A percentile compares a stretch with the other conserved stretches of the same genome.
Conservation (phyloP, 2,113 vertebrate species). For the Pungitius pungitius region DNA sequence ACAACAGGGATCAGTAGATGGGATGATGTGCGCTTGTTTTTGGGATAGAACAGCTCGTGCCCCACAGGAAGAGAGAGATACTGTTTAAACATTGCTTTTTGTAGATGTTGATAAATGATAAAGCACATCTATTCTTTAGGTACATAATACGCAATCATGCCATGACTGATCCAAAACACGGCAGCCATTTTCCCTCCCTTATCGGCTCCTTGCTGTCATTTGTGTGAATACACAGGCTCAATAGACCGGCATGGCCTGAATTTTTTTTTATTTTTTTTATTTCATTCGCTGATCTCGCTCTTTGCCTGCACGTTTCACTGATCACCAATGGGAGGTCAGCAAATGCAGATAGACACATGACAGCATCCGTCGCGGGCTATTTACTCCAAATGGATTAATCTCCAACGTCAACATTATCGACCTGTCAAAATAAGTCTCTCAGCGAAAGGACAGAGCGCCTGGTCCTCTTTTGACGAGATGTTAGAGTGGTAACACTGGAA, state of each 20-base stretch:
- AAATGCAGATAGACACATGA: conserved; percentile 25
- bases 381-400: conserved; percentile 40
- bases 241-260: conserved; percentile 18
- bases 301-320: conserved; percentile 45
- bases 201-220: conserved; percentile 52
- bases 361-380: conserved; percentile 32
- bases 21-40: conserved; percentile 9
- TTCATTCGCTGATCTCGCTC: conserved; percentile 42
- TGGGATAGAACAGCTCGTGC: conserved; percentile 22
- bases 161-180: conserved; percentile 45
- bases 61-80: conserved; percentile 57
- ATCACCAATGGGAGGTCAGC: conserved; percentile 29
- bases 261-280: too few relatives aligned
- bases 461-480: neutral
- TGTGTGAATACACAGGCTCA: conserved; percentile 45
- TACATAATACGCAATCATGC: conserved; percentile 25
- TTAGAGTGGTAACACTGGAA: conserved; percentile 23
- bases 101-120: conserved; percentile 49
- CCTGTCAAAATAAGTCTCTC: conserved; percentile 20
- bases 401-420: conserved; percentile 4
- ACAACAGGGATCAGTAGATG: conserved; percentile 34
- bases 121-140: conserved; percentile 21
- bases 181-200: conserved; percentile 33
- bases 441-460: neutral
- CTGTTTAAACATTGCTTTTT: conserved; percentile 13